phyloP scores from a whole-genome alignment of 2,888 invertebrate species.

The Trissolcus brochymenae region DNA sequence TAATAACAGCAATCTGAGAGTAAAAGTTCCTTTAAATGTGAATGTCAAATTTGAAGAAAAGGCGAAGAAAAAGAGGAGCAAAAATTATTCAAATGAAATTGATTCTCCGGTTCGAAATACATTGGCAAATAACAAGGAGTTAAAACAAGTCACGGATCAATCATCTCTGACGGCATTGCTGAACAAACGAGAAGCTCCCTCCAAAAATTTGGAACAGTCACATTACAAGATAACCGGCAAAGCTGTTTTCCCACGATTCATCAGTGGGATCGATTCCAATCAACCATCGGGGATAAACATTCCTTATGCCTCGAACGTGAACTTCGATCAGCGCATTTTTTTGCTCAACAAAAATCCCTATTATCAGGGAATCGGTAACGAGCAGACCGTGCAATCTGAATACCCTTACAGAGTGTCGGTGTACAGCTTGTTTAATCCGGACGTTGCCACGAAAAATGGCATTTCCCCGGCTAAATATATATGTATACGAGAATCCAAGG shows the following conservation, averaged over 20 bases:
- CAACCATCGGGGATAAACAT: slow-evolving; percentile 58
- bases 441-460: not conserved
- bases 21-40: not conserved
- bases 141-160: not conserved
- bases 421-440: slow-evolving; percentile 17
- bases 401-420: slow-evolving; percentile 26
- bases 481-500: slow-evolving; percentile 20
- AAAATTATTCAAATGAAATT: slow-evolving; percentile 16
- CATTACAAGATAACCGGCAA: slow-evolving; percentile 9
- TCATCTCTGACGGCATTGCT: too few species aligned
- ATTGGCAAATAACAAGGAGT: not conserved
- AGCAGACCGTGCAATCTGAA: not conserved
- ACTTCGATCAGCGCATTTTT: slow-evolving; percentile 52
- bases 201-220: not conserved
- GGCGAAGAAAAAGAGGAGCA: slow-evolving; percentile 19
- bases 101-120: not conserved
- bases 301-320: slow-evolving; percentile 55
- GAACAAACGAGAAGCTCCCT: too few species aligned
- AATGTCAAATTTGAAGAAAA: slow-evolving; percentile 6
- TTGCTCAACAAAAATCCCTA: slow-evolving; percentile 34
- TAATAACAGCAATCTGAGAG: not conserved
- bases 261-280: not conserved
- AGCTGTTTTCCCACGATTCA: slow-evolving; percentile 8
- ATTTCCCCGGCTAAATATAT: slow-evolving; percentile 11
- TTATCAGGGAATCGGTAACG: not conserved